A percentile compares a stretch with the other conserved stretches of the same genome.
phyloP scores from a whole-genome alignment of 2,113 vertebrate species.

The Epinephelus moara region DNA sequence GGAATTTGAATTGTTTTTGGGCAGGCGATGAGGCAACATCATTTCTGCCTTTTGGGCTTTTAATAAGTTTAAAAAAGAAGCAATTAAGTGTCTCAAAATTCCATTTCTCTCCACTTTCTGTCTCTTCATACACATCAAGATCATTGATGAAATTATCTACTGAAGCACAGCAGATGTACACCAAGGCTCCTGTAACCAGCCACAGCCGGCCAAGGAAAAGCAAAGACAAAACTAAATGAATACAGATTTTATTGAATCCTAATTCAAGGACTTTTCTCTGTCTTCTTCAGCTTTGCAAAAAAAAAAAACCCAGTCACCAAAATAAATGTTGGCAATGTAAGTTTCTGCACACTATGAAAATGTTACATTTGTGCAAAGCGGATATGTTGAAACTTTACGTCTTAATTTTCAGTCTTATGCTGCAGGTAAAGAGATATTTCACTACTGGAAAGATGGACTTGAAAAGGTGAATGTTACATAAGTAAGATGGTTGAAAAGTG shows the following conservation, averaged over 20 bases:
- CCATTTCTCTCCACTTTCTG: not conserved
- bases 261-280: not conserved
- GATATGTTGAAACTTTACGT: no score
- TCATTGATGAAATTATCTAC: not conserved
- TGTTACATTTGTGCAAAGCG: no score
- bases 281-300: not conserved
- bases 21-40: not conserved
- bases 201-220: not conserved
- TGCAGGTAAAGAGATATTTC: no score
- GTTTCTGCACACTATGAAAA: no score
- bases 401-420: no score
- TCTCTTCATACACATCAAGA: constrained; percentile 8
- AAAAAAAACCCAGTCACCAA: no score
- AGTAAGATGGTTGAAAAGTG: not conserved
- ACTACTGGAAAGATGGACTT: no score
- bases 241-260: not conserved
- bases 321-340: no score
- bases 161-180: not conserved
- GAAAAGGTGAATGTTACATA: not conserved
- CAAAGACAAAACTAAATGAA: not conserved
- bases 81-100: not conserved
- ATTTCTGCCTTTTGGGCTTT: constrained; percentile 11
- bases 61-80: not conserved
- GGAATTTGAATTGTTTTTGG: constrained; percentile 20
- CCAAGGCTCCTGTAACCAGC: not conserved